Conservation (phyloP, 2,797 vertebrate species). For the Pangasius sanitwongsei region DNA sequence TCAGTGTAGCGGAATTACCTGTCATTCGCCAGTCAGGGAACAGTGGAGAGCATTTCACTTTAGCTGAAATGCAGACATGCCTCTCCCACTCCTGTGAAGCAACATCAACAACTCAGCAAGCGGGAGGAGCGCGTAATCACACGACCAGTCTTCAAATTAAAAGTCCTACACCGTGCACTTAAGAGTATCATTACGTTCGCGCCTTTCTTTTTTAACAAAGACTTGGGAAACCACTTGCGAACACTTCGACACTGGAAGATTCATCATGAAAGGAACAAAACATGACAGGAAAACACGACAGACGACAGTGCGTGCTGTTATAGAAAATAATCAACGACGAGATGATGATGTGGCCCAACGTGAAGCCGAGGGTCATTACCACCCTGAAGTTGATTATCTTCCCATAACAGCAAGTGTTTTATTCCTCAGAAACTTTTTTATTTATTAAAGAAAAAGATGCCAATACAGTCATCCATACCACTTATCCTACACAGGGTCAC, state of each 20-base stretch:
- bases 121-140: no score
- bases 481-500: no score
- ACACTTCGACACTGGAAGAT: not conserved
- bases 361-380: not conserved
- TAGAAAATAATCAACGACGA: not conserved
- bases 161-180: not conserved
- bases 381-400: not conserved
- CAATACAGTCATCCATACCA: not conserved
- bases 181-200: not conserved
- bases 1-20: not conserved
- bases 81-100: not conserved
- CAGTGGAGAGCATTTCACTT: not conserved
- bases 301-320: not conserved
- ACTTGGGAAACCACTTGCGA: not conserved
- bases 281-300: not conserved
- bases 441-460: not conserved
- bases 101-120: not conserved
- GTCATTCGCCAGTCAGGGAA: not conserved
- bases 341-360: not conserved
- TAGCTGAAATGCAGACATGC: not conserved
- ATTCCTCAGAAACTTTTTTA: not conserved
- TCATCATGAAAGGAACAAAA: no score
- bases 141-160: slow-evolving; percentile 1
- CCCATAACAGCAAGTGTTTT: not conserved
- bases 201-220: not conserved